Evolutionary conservation across 2,888 invertebrate genomes (phyloP), one percentile per base, ranked within the genome.

Genomic region (Drosophila nigricruria): DNA sequence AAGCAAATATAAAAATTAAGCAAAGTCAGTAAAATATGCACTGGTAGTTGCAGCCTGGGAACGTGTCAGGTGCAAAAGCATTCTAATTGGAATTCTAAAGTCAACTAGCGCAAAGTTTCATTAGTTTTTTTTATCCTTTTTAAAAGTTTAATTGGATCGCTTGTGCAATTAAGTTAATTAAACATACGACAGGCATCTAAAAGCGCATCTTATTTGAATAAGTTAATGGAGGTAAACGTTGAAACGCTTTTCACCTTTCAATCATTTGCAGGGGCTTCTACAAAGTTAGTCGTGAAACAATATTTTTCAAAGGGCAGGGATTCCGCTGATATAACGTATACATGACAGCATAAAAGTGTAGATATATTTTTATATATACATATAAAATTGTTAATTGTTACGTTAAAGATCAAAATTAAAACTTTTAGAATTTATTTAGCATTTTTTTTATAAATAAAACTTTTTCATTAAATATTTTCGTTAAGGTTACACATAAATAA

Each of bases 111-210:
- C 49, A 23, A 66, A 62, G 79, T 79, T 60, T 12, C 23, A 50
- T 61, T 34, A 52, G 73, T 64, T 73, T 73, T 71, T 54, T 69
- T 57, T 38, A 59, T 47, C 56, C 61, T 53, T 61, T 68, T 45
- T 20, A 38, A 53, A 77, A 83, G 73, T 80, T 86, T 66, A 77
- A 86, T 77, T 82, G 73, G 58, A 63, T 59, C 66, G 60, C 59
- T 25, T 36, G 20, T 25, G 73, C 59, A 71, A 81, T 87, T 81
- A 84, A 71, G 82, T 69, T 84, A 77, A 82, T 87, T 82, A 84
- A 87, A 70, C 65, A 74, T 58, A 45, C 38, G 40, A 64, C 47
- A 63, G 66, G 70, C 63, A 59, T 56, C 20, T 52, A 86, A 76
- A 69, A 43, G 42, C 38, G 57, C 63, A 53, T 47, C 25, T 61